These are phyloP conservation scores for Harpagifer antarcticus DNA, from an alignment of 2,797 vertebrate genomes.

Conservation along the genomic window DNA sequence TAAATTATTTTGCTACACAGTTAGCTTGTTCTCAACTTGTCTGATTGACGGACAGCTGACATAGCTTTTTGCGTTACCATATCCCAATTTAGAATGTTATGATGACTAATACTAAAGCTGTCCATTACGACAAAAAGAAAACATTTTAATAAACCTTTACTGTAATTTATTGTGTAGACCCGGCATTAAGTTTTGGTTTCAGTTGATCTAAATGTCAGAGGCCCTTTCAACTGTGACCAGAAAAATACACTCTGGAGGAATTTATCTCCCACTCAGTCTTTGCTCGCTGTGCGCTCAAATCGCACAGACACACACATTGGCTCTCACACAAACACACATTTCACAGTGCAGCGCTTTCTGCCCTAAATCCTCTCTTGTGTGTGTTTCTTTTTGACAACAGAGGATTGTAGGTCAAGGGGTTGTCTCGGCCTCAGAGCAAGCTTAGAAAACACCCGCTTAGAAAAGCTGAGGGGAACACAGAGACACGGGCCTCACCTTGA, in stretches of 20 bases:
- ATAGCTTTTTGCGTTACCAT: not conserved
- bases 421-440: slow-evolving; percentile 44
- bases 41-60: not conserved
- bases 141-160: not conserved
- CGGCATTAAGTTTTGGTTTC: slow-evolving; percentile 12
- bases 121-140: not conserved
- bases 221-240: slow-evolving; percentile 42
- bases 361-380: slow-evolving; percentile 48
- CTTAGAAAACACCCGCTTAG: slow-evolving; percentile 41
- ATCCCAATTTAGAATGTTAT: not conserved
- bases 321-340: slow-evolving; percentile 41
- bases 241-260: slow-evolving; percentile 28
- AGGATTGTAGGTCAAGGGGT: slow-evolving; percentile 65
- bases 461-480: slow-evolving; percentile 27
- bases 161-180: too few relatives aligned
- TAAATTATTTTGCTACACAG: not conserved
- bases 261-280: slow-evolving; percentile 26
- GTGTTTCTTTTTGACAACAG: slow-evolving; percentile 55
- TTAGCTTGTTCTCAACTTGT: not conserved
- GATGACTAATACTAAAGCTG: not conserved
- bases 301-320: slow-evolving; percentile 24
- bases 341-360: slow-evolving; percentile 52
- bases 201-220: slow-evolving; percentile 46
- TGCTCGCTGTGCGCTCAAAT: slow-evolving; percentile 38
- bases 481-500: slow-evolving; percentile 40